Conservation (phyloP, 30 jellyfish, hydroid and myxozoan genomes). For the Pelagia noctiluca region DNA sequence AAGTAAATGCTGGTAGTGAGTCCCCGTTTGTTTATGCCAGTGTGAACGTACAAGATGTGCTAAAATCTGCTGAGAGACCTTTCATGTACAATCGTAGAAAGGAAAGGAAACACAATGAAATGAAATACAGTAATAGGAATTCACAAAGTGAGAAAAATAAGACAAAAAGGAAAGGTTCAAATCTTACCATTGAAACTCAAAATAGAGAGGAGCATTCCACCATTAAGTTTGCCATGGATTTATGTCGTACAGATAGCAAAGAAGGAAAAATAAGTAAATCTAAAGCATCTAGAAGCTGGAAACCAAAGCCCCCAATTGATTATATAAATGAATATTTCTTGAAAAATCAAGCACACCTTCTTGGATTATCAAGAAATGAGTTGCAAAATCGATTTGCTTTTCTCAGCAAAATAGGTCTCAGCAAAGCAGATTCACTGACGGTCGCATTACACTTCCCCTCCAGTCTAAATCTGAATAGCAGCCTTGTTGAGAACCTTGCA, state of each 20-base stretch:
- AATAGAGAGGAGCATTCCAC: background rate
- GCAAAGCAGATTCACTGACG: slow-evolving; percentile 22
- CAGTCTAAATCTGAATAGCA: slow-evolving; percentile 1
- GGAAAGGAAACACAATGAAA: slow-evolving; percentile 34
- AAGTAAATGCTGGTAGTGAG: background rate
- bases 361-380: slow-evolving; percentile 47
- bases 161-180: background rate
- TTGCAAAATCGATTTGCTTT: slow-evolving; percentile 28
- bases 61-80: slow-evolving; percentile 30
- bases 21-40: slow-evolving; percentile 17
- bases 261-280: background rate
- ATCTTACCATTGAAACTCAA: no score
- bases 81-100: slow-evolving; percentile 7
- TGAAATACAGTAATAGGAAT: background rate
- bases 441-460: slow-evolving; percentile 44
- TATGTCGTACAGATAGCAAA: background rate
- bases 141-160: background rate
- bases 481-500: slow-evolving; percentile 16
- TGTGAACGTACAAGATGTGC: background rate
- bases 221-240: background rate
- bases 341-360: slow-evolving; percentile 47
- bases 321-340: slow-evolving; percentile 16
- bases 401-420: slow-evolving; percentile 45
- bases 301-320: slow-evolving; percentile 11
- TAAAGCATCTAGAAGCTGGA: background rate